A percentile compares a stretch with the other conserved stretches of the same genome.
phyloP scores from a whole-genome alignment of 2,888 invertebrate species.

The Periphyllus acericola region DNA sequence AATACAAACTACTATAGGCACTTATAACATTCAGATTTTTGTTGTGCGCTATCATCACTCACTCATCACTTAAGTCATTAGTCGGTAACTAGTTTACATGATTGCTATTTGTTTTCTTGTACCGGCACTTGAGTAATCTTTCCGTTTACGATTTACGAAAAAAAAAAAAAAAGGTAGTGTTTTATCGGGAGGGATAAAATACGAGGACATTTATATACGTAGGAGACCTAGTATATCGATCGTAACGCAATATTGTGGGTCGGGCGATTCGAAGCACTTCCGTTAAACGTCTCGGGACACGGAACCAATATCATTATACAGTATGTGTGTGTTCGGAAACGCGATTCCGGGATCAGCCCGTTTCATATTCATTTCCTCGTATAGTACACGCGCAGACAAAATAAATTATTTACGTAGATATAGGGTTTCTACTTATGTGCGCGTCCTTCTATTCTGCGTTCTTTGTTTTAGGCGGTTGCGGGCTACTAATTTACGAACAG shows the following conservation, averaged over 20 bases:
- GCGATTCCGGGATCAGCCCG: slow-evolving; percentile 28
- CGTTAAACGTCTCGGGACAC: slow-evolving; percentile 59
- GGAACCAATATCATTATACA: slow-evolving; percentile 52
- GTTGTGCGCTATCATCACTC: background rate
- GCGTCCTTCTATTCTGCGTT: background rate
- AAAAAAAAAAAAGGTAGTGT: background rate
- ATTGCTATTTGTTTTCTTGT: background rate
- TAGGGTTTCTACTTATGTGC: background rate
- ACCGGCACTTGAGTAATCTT: slow-evolving; percentile 7
- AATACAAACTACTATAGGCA: background rate
- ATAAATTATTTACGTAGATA: slow-evolving; percentile 40
- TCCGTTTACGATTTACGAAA: background rate
- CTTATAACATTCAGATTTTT: background rate
- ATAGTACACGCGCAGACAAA: background rate
- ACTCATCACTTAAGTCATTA: background rate
- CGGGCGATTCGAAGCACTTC: slow-evolving; percentile 43
- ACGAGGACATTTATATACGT: slow-evolving; percentile 18
- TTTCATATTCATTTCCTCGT: slow-evolving; percentile 40
- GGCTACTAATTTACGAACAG: background rate
- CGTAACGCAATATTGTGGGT: slow-evolving; percentile 39
- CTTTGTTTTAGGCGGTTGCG: background rate
- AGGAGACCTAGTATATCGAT: slow-evolving; percentile 36
- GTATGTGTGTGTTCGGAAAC: background rate
- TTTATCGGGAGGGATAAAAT: background rate
- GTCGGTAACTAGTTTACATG: slow-evolving; percentile 28